phyloP scores from a whole-genome alignment of 2,888 invertebrate species.

The Melitaea athalia region DNA sequence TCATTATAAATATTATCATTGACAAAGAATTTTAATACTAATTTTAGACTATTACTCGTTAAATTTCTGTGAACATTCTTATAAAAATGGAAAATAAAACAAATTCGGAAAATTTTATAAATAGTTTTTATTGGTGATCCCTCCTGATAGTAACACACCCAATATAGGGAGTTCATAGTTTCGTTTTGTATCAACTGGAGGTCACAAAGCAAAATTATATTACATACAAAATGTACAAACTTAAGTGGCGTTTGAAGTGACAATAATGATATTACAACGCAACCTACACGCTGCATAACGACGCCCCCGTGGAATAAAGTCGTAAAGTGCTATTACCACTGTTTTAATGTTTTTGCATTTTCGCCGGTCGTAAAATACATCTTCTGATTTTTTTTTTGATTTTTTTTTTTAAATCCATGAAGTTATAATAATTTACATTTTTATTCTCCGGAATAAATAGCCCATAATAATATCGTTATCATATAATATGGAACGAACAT shows the following conservation, averaged over 20 bases:
- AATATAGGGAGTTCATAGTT: slow-evolving; percentile 15
- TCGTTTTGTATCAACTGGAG: slow-evolving; percentile 9
- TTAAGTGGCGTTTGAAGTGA: slow-evolving; percentile 1
- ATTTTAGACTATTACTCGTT: not conserved
- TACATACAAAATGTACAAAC: slow-evolving; percentile 39
- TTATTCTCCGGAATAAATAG: too few relatives aligned
- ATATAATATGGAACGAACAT: too few relatives aligned
- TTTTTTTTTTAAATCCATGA: too few relatives aligned
- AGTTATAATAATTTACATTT: too few relatives aligned
- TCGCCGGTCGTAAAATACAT: too few relatives aligned
- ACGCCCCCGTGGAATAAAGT: too few relatives aligned
- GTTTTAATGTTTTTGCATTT: too few relatives aligned
- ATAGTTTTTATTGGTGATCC: slow-evolving; percentile 69
- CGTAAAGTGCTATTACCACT: too few relatives aligned
- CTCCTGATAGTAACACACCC: slow-evolving; percentile 52
- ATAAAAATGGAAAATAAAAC: slow-evolving; percentile 57
- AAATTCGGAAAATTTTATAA: slow-evolving; percentile 64
- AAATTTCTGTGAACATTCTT: slow-evolving; percentile 17
- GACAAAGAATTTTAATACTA: slow-evolving; percentile 25
- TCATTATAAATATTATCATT: not conserved
- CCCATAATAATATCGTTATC: too few relatives aligned
- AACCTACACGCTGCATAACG: slow-evolving; percentile 8
- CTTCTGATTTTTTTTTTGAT: too few relatives aligned
- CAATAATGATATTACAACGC: not conserved
- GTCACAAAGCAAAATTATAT: slow-evolving; percentile 32